Evolutionary conservation across 2,888 invertebrate species (phyloP).

Genomic region (Sipunculus nudus): DNA sequence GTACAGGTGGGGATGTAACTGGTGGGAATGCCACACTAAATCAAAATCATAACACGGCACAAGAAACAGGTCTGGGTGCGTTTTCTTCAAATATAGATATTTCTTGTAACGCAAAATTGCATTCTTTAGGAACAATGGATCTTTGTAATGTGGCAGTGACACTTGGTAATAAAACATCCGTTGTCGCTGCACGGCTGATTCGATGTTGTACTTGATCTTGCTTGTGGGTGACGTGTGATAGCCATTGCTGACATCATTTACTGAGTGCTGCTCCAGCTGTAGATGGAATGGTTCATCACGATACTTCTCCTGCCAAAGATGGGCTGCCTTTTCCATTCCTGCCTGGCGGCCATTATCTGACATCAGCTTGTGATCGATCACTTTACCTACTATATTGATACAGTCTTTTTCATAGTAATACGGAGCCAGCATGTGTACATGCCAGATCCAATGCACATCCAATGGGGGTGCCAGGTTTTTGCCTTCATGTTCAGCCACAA

Average conservation of each 20-base stretch:
- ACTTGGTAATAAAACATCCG: conserved; percentile 68
- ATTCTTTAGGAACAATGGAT: conserved; percentile 65
- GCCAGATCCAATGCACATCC: conserved; percentile 70
- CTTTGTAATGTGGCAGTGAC: conserved; percentile 68
- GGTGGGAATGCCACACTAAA: conserved; percentile 69
- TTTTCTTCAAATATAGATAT: conserved; percentile 66
- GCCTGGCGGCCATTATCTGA: conserved; percentile 52
- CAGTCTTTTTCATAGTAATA: conserved; percentile 57
- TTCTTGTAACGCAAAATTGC: conserved; percentile 66
- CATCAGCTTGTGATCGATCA: conserved; percentile 65
- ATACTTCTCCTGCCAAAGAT: conserved; percentile 56
- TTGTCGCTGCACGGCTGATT: conserved; percentile 65
- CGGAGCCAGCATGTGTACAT: conserved; percentile 65
- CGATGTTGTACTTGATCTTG: conserved; percentile 64
- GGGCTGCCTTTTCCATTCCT: conserved; percentile 48
- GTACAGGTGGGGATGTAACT: conserved; percentile 64
- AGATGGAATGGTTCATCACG: conserved; percentile 53
- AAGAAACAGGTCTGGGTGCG: conserved; percentile 66
- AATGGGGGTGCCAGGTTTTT: conserved; percentile 66
- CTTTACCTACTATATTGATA: conserved; percentile 47
- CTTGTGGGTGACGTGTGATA: background rate
- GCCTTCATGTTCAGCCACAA: conserved; percentile 55
- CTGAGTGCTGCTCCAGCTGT: conserved; percentile 23
- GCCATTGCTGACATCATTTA: background rate
- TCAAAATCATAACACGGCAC: conserved; percentile 70